phyloP scores from a whole-genome alignment of 1,140 invertebrate species.

The Metopolophium dirhodum region DNA sequence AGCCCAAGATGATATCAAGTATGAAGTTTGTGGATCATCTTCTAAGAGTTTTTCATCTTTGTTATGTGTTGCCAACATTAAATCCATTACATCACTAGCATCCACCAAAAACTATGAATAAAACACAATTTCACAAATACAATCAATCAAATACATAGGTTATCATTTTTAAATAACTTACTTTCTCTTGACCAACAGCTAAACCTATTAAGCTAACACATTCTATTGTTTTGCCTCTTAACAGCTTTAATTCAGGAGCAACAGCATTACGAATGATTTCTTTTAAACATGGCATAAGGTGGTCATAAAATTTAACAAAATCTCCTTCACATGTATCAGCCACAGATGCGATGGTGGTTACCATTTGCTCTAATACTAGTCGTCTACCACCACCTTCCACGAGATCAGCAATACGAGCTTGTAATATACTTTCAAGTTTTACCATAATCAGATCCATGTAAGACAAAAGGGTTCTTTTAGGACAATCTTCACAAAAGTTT shows the following conservation, averaged over 20 bases:
- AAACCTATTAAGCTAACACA: conserved; percentile 98
- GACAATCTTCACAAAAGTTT: conserved; percentile 99
- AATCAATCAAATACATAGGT: neutral
- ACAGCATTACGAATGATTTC: conserved; percentile 96
- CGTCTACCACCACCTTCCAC: conserved; percentile 92
- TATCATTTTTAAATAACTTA: conserved; percentile 60
- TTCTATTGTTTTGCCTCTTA: conserved; percentile 95
- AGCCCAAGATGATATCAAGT: conserved; percentile 98
- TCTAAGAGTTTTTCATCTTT: conserved; percentile 81
- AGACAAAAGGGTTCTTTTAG: conserved; percentile 88
- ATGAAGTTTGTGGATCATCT: conserved; percentile 97
- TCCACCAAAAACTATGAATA: conserved; percentile 80
- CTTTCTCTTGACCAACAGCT: conserved; percentile 94
- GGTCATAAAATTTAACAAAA: conserved; percentile 79
- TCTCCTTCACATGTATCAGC: conserved; percentile 98
- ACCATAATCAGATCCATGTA: conserved; percentile 91
- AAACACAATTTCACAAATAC: conserved; percentile 58
- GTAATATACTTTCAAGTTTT: conserved; percentile 90
- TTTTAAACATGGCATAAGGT: conserved; percentile 94
- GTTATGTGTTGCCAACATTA: conserved; percentile 87
- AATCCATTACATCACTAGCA: conserved; percentile 95
- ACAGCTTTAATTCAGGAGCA: conserved; percentile 82
- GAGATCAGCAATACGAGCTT: conserved; percentile 90
- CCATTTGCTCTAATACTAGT: conserved; percentile 94
- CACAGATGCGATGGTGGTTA: conserved; percentile 97